Evolutionary conservation across 2,888 invertebrate genomes (phyloP).

Genomic region (Drosophila vallismaia): DNA sequence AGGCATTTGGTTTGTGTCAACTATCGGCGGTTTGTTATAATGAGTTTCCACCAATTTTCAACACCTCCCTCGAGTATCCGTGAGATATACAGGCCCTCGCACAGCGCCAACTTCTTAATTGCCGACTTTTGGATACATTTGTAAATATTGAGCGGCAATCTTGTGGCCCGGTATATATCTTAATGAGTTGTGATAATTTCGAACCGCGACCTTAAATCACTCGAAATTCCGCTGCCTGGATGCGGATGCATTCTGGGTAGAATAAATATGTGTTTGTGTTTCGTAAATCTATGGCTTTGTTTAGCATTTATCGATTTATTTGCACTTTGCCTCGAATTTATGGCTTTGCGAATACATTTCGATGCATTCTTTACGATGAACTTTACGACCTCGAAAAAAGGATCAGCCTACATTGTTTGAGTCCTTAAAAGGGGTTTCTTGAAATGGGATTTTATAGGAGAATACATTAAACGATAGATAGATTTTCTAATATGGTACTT

Average conservation of each 20-base stretch:
- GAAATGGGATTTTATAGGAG: background rate
- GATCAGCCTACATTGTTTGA: slow-evolving; percentile 1
- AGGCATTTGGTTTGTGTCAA: slow-evolving; percentile 84
- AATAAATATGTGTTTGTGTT: slow-evolving; percentile 8
- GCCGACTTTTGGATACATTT: slow-evolving; percentile 51
- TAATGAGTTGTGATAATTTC: slow-evolving; percentile 66
- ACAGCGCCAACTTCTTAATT: slow-evolving; percentile 60
- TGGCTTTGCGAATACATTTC: slow-evolving; percentile 56
- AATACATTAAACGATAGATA: no score
- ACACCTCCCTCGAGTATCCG: slow-evolving; percentile 60
- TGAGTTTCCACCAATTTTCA: slow-evolving; percentile 78
- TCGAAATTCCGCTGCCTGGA: slow-evolving; percentile 30
- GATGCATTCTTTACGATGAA: slow-evolving; percentile 1
- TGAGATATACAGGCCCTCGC: slow-evolving; percentile 2
- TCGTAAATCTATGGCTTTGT: slow-evolving; percentile 18
- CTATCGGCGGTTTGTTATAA: slow-evolving; percentile 82
- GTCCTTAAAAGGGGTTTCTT: background rate
- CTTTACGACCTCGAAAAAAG: slow-evolving; percentile 1
- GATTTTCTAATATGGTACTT: no score
- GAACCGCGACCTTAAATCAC: slow-evolving; percentile 53
- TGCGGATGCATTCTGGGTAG: slow-evolving; percentile 33
- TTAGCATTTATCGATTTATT: slow-evolving; percentile 58
- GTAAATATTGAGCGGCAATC: slow-evolving; percentile 43
- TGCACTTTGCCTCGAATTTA: slow-evolving; percentile 51
- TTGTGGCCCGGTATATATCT: slow-evolving; percentile 51